Percentiles rank a stretch among this genome's conserved stretches.
These are phyloP conservation scores for Clusia tigrina DNA, from an alignment of 2,888 invertebrate genomes.

Conservation along the genomic window DNA sequence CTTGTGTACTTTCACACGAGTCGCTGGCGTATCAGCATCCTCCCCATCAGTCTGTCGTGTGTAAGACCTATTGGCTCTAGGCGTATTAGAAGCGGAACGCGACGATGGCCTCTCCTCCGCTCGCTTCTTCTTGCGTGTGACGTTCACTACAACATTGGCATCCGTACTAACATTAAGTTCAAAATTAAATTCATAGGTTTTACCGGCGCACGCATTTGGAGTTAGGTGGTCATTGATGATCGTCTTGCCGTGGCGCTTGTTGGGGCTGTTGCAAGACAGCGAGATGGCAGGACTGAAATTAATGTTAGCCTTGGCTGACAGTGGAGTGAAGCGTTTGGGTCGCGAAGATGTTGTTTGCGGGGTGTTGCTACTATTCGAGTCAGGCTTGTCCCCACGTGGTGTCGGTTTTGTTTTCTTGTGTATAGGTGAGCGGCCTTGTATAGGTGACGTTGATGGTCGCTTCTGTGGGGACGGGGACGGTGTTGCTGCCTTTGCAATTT, in stretches of 20 bases:
- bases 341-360: constrained; percentile 16
- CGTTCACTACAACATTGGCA: constrained; percentile 64
- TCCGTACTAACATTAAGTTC: constrained; percentile 64
- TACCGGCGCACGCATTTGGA: constrained; percentile 56
- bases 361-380: constrained; percentile 18
- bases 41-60: constrained; percentile 24
- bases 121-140: constrained; percentile 60
- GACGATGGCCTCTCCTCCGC: background rate
- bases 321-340: constrained; percentile 37
- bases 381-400: background rate
- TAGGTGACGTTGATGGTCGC: constrained; percentile 10
- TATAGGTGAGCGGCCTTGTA: background rate
- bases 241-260: constrained; percentile 54
- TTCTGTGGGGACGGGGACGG: constrained; percentile 15
- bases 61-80: constrained; percentile 1
- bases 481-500: background rate
- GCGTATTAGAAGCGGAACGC: background rate
- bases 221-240: constrained; percentile 60
- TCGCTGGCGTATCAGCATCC: constrained; percentile 44
- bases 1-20: constrained; percentile 54
- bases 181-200: constrained; percentile 63
- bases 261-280: constrained; percentile 28
- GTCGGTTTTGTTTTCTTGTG: background rate
- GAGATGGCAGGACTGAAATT: constrained; percentile 54
- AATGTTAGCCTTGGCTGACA: constrained; percentile 43